Base-by-base conservation (phyloP, 2,888 invertebrate genomes). In the Tigriopus californicus region DNA sequence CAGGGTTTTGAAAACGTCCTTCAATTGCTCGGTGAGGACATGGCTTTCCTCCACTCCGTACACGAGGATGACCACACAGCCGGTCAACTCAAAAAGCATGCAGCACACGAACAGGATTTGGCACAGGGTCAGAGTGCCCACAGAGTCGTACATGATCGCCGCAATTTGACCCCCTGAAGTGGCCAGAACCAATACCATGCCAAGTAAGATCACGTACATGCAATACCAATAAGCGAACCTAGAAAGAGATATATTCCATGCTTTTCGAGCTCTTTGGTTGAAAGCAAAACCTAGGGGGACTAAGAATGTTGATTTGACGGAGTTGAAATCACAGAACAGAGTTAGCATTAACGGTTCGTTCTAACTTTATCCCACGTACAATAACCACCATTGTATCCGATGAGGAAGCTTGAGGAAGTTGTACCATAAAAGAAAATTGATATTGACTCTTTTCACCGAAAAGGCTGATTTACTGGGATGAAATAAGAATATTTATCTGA, bases 11-110 rank as follows among this genome's bases (percentile, higher is more conserved):
- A 56, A 56, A 24, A 44, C 44, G n/a, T 42, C 56, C 18, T 44
- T 41, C 8, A 56, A 25, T 13, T 56, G 46, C 12, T 6, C 15
- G 1, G 20, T 44, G 4, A 56, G n/a, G 12, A 56, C 33, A 12
- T 42, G 8, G n/a, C 44, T 46, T 22, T 56, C 56, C 24, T 56
- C 56, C 1, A 56, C 56, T 15, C 56, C 56, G 20, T 56, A 56
- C 18, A 56, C 44, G 20, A 18, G 46, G 25, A 56, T 56, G 20
- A 41, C 41, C 12, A 56, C 44, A 1, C 44, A 42, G 8, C 42
- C 25, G 15, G 33, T 33, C 1, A 56, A 24, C 22, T 56, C 22
- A 44, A 56, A 33, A 22, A 56, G 42, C 42, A 56, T 46, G 15
- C 15, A 13, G 33, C 42, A 20, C 8, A 20, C 56, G 3, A 44